Percentiles rank a stretch among this genome's conserved stretches.
Conservation (phyloP, 2,797 vertebrate species). For the Loris lydekkerianus region DNA sequence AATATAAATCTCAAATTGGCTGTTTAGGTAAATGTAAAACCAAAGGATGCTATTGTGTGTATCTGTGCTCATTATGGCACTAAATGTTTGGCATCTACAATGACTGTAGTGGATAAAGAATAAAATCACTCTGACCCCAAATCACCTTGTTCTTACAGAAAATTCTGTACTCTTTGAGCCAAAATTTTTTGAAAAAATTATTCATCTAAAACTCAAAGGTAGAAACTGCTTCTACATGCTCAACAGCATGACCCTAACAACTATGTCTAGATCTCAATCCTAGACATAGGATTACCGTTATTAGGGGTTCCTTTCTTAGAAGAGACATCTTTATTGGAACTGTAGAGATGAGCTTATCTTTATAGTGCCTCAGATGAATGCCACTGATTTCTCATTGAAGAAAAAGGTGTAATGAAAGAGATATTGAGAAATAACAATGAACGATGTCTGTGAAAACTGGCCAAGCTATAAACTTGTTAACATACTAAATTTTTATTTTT, state of each 20-base stretch:
- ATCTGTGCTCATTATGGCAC: background rate
- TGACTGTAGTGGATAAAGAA: background rate
- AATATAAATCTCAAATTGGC: slow-evolving; percentile 48
- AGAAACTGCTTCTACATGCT: background rate
- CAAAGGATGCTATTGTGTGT: background rate
- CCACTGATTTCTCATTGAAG: background rate
- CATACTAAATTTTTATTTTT: background rate
- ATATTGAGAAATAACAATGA: background rate
- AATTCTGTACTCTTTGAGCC: background rate
- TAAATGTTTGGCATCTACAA: background rate
- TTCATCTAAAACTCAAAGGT: background rate
- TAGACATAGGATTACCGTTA: background rate
- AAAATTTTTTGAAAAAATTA: background rate
- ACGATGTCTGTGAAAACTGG: background rate
- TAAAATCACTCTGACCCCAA: background rate
- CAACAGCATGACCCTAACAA: background rate
- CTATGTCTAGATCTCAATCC: background rate
- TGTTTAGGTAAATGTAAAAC: background rate
- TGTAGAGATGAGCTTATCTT: background rate
- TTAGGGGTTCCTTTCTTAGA: background rate
- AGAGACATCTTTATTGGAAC: background rate
- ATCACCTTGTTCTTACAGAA: background rate
- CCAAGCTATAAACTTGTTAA: background rate
- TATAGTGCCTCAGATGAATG: background rate
- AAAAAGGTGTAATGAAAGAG: background rate